Base-by-base conservation (phyloP, 1,140 invertebrate genomes). In the Harlomillsia oculata region DNA sequence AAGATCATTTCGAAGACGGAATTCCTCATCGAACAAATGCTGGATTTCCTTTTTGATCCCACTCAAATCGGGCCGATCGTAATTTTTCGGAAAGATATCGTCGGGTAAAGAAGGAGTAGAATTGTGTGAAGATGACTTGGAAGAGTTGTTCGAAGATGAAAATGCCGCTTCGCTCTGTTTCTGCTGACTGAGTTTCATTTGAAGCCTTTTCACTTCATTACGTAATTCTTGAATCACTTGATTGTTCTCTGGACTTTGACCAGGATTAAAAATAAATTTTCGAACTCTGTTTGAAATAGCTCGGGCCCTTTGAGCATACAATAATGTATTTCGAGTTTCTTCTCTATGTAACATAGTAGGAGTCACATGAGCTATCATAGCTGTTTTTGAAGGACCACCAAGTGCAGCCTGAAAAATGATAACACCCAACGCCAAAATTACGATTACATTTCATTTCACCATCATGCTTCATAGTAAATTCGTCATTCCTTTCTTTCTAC, bases 331-430 rank as follows among this genome's bases (percentile, higher is more conserved):
- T 58, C 87, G 79, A 0, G 87, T 88, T 70, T 97, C 93, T 65
- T 97, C 93, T 11, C 85, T 79, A 62, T 90, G 82, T 1, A 73
- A 69, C 13, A 76, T 76, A 11, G 84, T 82, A 0, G 92, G 87
- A 13, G 85, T 86, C 5, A 96, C 86, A 70, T 97, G 90, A n/a
- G 92, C 93, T 53, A 97, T 89, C 91, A 97, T 97, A 0, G 92
- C 89, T 0, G 93, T 82, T 59, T 76, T 76, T 67, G 89, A 94
- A 67, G 92, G 90, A 3, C 93, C 93, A 55, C 88, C 89, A 13
- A 96, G 73, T 0, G 90, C 87, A 67, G 96, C 79, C 68, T 82
- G 78, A 39, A 25, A 80, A 67, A n/a, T n/a, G n/a, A n/a, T n/a
- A n/a, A n/a, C n/a, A n/a, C n/a, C n/a, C n/a, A n/a, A n/a, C n/a